A percentile compares a stretch with the other conserved stretches of the same genome.
Conservation (phyloP, 2,888 invertebrate species). For the Troides aeacus region DNA sequence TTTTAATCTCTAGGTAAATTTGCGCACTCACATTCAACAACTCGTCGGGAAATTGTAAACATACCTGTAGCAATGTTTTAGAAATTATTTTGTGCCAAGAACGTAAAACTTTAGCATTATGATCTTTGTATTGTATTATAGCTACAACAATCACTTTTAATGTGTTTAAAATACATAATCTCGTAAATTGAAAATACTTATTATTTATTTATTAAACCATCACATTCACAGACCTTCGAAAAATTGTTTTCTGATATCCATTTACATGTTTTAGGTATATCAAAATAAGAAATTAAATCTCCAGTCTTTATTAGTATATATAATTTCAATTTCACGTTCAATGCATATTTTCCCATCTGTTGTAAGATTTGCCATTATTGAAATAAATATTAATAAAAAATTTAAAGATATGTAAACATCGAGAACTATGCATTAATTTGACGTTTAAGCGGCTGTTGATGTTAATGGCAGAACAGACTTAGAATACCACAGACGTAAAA, state of each 20-base stretch:
- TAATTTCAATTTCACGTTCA: constrained; percentile 65
- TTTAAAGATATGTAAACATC: background rate
- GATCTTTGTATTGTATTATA: background rate
- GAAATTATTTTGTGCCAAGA: constrained; percentile 1
- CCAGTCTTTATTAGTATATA: constrained; percentile 40
- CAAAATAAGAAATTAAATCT: constrained; percentile 74
- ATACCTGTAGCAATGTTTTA: constrained; percentile 81
- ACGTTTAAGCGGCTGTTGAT: background rate
- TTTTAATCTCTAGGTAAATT: constrained; percentile 81
- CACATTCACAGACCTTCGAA: constrained; percentile 77
- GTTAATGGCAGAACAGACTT: background rate
- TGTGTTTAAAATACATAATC: background rate
- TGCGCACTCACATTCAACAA: constrained; percentile 84
- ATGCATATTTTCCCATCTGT: constrained; percentile 77
- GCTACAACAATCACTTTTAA: background rate
- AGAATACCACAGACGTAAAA: background rate
- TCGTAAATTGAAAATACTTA: background rate
- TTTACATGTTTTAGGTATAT: constrained; percentile 80
- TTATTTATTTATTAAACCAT: background rate
- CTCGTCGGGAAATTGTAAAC: constrained; percentile 94
- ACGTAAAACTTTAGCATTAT: background rate
- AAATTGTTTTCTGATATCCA: constrained; percentile 86
- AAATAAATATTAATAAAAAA: background rate
- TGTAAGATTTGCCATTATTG: constrained; percentile 71
- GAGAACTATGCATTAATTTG: background rate